A percentile compares a stretch with the other conserved stretches of the same genome.
phyloP scores from a whole-genome alignment of 2,113 vertebrate species.

The Rynchops niger region DNA sequence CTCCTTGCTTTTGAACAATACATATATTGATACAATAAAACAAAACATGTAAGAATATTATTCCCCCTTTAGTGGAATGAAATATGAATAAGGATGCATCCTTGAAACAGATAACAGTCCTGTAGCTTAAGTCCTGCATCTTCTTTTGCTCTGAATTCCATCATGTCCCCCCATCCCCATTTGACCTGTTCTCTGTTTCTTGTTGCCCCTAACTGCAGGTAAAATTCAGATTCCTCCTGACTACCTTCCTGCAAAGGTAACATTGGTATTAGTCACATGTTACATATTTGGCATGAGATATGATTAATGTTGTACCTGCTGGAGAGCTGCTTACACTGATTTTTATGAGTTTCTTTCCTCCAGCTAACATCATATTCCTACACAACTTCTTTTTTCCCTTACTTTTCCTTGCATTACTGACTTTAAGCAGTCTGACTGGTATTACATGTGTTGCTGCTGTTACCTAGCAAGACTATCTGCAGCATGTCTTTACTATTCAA shows the following conservation, averaged over 20 bases:
- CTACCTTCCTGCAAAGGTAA: not conserved
- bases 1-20: not conserved
- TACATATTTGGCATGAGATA: not conserved
- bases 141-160: not conserved
- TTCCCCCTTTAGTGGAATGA: accelerated
- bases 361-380: not conserved
- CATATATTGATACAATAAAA: not conserved
- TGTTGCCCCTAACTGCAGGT: not conserved
- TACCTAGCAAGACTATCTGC: not conserved
- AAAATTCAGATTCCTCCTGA: not conserved
- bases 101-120: not conserved
- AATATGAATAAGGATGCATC: not conserved
- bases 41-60: not conserved
- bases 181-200: not conserved
- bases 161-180: not conserved
- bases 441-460: not conserved
- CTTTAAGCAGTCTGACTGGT: not conserved
- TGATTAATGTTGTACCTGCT: not conserved
- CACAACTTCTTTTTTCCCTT: not conserved
- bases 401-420: not conserved
- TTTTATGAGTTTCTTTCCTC: not conserved
- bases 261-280: not conserved
- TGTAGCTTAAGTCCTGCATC: not conserved
- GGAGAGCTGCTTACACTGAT: not conserved
- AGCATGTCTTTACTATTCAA: not conserved